These are phyloP conservation scores for Apamea epomidion DNA, from an alignment of 2,888 invertebrate species.

Conservation along the genomic window DNA sequence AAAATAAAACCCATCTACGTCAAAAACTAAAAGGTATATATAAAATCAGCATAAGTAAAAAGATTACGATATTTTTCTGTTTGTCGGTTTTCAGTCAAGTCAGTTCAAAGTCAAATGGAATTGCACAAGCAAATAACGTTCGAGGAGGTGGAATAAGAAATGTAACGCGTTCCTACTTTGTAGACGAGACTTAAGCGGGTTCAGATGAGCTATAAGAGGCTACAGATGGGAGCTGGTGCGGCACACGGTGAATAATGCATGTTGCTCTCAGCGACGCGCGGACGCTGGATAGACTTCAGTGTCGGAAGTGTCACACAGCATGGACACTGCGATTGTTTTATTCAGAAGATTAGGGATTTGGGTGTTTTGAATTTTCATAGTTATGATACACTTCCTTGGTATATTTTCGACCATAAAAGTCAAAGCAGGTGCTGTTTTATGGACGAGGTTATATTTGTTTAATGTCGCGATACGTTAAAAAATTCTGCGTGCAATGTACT, in stretches of 20 bases:
- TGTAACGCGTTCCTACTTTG: slow-evolving; percentile 58
- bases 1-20: not conserved
- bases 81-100: no score
- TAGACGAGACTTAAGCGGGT: slow-evolving; percentile 37
- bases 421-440: slow-evolving; percentile 10
- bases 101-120: slow-evolving; percentile 23
- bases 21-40: no score
- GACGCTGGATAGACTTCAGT: slow-evolving; percentile 55
- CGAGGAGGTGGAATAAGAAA: slow-evolving; percentile 58
- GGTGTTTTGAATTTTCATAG: not conserved
- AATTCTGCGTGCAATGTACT: not conserved
- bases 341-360: slow-evolving; percentile 1
- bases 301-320: not conserved
- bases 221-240: slow-evolving; percentile 50
- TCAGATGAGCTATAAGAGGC: slow-evolving; percentile 30
- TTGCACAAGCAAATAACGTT: slow-evolving; percentile 40
- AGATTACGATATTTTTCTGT: no score
- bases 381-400: not conserved
- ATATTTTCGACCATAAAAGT: not conserved
- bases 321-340: slow-evolving; percentile 10
- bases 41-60: no score
- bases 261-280: slow-evolving; percentile 53
- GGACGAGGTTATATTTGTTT: not conserved
- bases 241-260: slow-evolving; percentile 70
- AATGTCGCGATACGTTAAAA: not conserved